phyloP scores from a whole-genome alignment of 2,113 vertebrate genomes.

The Caloenas nicobarica region DNA sequence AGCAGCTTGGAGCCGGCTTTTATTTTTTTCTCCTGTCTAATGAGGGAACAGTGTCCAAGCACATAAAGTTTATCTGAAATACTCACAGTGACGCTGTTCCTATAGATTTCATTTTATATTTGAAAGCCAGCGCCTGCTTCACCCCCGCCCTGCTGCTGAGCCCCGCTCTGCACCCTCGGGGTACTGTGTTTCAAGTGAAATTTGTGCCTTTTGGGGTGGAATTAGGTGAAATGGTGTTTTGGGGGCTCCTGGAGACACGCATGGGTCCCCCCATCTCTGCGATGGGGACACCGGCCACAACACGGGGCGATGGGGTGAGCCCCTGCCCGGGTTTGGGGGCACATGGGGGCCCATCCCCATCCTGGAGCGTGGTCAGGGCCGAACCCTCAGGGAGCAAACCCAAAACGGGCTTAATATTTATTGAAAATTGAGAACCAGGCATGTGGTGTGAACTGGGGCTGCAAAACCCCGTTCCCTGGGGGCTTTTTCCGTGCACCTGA shows the following conservation, averaged over 20 bases:
- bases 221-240: background rate
- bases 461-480: no score
- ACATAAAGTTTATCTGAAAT: no score
- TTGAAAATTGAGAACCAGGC: no score
- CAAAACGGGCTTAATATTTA: background rate
- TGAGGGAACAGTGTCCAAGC: fast-evolving
- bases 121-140: fast-evolving
- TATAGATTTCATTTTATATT: fast-evolving
- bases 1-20: background rate
- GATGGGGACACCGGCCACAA: no score
- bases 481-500: no score
- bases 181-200: fast-evolving
- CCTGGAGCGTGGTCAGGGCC: no score
- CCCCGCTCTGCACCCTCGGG: background rate
- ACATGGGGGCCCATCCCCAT: no score
- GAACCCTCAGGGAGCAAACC: background rate
- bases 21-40: background rate
- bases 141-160: background rate
- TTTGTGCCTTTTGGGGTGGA: background rate
- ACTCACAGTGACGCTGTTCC: background rate
- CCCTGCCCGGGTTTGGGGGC: no score
- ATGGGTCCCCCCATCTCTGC: no score
- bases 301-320: no score
- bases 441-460: no score
- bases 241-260: background rate